Evolutionary conservation across 2,113 vertebrate species (phyloP).

Genomic region (Pipra filicauda): DNA sequence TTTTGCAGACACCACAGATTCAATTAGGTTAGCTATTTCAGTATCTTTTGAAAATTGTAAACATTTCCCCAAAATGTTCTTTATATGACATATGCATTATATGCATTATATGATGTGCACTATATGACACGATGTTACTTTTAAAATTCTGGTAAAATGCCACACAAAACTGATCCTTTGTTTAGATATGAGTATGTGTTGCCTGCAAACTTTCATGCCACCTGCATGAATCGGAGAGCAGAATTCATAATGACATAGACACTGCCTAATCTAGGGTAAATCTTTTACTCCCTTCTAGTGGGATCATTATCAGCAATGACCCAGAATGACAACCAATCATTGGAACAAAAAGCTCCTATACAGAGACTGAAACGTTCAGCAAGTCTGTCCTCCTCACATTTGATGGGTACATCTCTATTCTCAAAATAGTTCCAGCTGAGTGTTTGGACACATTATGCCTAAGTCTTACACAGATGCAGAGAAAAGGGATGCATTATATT

Average conservation of each 20-base stretch:
- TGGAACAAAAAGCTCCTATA: not conserved
- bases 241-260: slow-evolving; percentile 32
- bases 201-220: slow-evolving; percentile 15
- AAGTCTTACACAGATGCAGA: not conserved
- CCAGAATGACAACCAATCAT: slow-evolving; percentile 31
- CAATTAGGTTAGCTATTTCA: slow-evolving; percentile 50
- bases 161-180: not conserved
- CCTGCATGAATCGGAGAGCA: slow-evolving; percentile 22
- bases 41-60: slow-evolving; percentile 10
- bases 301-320: slow-evolving; percentile 49
- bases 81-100: not conserved
- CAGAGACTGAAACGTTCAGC: not conserved
- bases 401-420: not conserved
- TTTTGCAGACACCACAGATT: slow-evolving; percentile 43
- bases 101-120: not conserved
- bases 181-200: not conserved
- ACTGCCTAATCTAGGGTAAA: slow-evolving; percentile 3
- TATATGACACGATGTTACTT: not conserved
- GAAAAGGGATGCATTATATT: not conserved
- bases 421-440: not conserved
- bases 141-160: not conserved
- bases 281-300: slow-evolving; percentile 15
- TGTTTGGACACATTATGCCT: not conserved
- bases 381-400: not conserved
- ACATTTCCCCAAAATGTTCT: not conserved